A percentile compares a stretch with the other conserved stretches of the same genome.
Evolutionary conservation across 2,113 vertebrate genomes (phyloP).

Genomic region (Leiothrix lutea): DNA sequence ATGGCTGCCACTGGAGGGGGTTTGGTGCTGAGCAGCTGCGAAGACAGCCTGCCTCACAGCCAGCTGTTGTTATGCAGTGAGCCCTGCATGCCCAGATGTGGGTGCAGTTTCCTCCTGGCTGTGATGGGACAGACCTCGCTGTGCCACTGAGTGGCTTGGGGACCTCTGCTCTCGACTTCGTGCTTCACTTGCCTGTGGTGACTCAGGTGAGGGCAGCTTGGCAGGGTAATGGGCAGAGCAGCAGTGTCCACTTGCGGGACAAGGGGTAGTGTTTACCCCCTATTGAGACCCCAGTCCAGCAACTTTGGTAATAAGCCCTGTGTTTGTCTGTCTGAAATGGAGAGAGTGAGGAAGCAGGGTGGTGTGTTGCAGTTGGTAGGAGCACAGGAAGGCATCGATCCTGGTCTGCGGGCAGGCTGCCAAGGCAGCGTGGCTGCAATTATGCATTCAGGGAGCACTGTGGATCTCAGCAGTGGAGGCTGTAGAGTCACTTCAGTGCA

Average conservation of each 20-base stretch:
- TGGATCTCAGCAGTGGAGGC: background rate
- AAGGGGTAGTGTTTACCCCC: background rate
- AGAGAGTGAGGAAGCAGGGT: background rate
- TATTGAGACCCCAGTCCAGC: background rate
- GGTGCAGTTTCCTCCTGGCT: background rate
- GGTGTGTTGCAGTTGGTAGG: background rate
- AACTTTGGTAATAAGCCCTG: background rate
- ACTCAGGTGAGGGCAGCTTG: background rate
- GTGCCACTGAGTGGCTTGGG: background rate
- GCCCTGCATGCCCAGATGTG: background rate
- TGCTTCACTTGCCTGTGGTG: background rate
- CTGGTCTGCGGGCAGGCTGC: slow-evolving; percentile 1
- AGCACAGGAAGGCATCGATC: background rate
- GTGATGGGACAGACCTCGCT: background rate
- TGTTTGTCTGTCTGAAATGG: background rate
- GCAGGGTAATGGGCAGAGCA: background rate
- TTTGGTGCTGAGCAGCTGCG: background rate
- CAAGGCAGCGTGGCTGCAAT: slow-evolving; percentile 19
- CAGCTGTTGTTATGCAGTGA: background rate
- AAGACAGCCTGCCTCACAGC: background rate
- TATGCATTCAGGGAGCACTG: background rate
- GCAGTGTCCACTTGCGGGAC: background rate
- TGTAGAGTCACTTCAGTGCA: slow-evolving; percentile 39
- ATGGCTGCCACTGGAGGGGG: background rate
- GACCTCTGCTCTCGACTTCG: background rate